A percentile compares a stretch with the other conserved stretches of the same genome.
These are phyloP conservation scores for Enteromius paludinosus DNA, from an alignment of 2,797 vertebrate species.

Conservation along the genomic window DNA sequence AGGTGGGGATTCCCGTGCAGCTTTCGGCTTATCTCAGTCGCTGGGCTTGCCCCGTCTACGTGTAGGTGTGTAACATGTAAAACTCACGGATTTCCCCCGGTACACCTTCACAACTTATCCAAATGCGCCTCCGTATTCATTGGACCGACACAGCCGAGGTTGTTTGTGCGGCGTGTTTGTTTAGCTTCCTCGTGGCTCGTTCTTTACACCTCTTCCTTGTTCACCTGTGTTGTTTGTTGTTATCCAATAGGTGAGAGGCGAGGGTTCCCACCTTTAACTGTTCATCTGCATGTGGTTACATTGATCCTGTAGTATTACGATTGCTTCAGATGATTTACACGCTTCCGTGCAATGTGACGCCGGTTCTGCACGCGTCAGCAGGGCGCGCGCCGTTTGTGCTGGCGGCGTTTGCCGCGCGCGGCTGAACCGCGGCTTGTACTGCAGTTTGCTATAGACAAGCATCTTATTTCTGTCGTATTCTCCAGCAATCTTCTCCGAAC, in stretches of 20 bases:
- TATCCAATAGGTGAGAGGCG: background rate
- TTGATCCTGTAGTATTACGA: background rate
- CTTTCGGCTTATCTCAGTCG: constrained; percentile 34
- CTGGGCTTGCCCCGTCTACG: constrained; percentile 47
- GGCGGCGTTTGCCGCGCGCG: too few relatives aligned
- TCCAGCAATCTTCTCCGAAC: too few relatives aligned
- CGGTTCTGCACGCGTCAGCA: too few relatives aligned
- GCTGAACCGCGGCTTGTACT: too few relatives aligned
- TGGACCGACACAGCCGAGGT: constrained; percentile 7
- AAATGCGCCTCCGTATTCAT: constrained; percentile 39
- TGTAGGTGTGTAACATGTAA: constrained; percentile 69
- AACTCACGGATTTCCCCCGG: constrained; percentile 74
- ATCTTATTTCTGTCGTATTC: too few relatives aligned
- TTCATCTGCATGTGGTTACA: constrained; percentile 3
- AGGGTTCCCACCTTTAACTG: constrained; percentile 46
- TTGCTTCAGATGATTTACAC: constrained; percentile 4
- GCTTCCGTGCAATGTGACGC: background rate
- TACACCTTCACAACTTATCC: constrained; percentile 44
- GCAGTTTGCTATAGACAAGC: too few relatives aligned
- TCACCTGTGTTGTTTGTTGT: constrained; percentile 40
- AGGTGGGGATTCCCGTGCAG: constrained; percentile 69
- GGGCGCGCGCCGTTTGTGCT: too few relatives aligned
- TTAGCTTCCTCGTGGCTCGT: constrained; percentile 40
- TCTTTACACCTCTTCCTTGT: constrained; percentile 29
- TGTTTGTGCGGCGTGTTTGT: background rate